These are phyloP conservation scores for Hybognathus amarus DNA, from an alignment of 2,797 vertebrate species.

Conservation along the genomic window DNA sequence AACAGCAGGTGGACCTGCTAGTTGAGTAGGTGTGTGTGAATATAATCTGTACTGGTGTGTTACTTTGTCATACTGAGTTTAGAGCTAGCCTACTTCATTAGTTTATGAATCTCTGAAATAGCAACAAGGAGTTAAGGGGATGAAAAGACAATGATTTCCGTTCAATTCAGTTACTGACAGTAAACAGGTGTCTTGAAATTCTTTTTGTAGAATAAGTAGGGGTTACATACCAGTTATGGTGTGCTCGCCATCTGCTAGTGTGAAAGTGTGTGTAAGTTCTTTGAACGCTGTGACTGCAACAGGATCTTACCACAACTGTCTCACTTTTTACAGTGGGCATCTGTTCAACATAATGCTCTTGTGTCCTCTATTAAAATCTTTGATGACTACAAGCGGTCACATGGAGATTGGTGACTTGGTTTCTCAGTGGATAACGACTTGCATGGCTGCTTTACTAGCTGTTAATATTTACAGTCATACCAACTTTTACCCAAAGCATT, in stretches of 20 bases:
- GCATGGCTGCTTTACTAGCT: conserved; percentile 27
- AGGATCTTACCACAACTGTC: conserved; percentile 43
- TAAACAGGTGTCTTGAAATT: conserved; percentile 40
- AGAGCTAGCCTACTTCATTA: background rate
- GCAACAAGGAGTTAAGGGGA: background rate
- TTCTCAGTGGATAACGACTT: background rate
- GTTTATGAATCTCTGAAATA: conserved; percentile 19
- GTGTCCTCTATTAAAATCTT: conserved; percentile 34
- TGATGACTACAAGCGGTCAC: conserved; percentile 27
- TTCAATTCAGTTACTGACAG: conserved; percentile 21
- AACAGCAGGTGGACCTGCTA: conserved; percentile 59
- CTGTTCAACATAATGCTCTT: conserved; percentile 26
- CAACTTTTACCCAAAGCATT: background rate
- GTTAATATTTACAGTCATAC: background rate
- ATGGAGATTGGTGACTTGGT: conserved; percentile 22
- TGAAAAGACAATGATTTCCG: background rate
- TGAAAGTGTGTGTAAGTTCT: conserved; percentile 13
- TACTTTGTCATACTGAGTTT: background rate
- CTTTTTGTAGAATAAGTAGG: conserved; percentile 29
- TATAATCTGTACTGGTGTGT: background rate
- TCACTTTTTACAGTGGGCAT: conserved; percentile 45
- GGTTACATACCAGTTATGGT: conserved; percentile 23
- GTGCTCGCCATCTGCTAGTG: conserved; percentile 22
- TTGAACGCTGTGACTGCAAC: conserved; percentile 30
- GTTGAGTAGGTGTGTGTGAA: conserved; percentile 59